These are phyloP conservation scores for Chelonoidis abingdonii DNA, from an alignment of 2,113 vertebrate genomes.

Conservation along the genomic window DNA sequence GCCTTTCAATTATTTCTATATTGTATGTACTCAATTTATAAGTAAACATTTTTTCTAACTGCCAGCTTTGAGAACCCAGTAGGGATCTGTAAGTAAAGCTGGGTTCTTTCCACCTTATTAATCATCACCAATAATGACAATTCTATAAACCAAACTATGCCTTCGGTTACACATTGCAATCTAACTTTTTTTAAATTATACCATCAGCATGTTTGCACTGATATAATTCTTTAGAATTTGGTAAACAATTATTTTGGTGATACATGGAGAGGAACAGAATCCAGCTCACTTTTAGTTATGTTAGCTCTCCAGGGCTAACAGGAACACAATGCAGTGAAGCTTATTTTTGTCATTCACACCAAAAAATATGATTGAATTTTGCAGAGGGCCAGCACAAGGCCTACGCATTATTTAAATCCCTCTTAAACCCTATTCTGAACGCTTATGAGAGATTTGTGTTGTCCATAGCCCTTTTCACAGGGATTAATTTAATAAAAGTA, in stretches of 20 bases:
- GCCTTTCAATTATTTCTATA: neutral
- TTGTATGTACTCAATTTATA: neutral
- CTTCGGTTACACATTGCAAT: neutral
- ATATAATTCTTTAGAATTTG: neutral
- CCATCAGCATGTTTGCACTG: neutral
- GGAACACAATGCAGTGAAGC: neutral
- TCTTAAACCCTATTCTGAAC: conserved; percentile 3
- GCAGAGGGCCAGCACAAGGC: neutral
- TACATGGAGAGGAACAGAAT: neutral
- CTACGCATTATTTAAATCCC: neutral
- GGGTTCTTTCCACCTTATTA: neutral
- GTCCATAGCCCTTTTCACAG: neutral
- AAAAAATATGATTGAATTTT: neutral
- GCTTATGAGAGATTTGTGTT: neutral
- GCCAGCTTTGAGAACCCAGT: neutral
- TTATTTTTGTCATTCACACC: neutral
- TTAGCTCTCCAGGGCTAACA: neutral
- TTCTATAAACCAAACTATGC: neutral
- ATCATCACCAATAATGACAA: neutral
- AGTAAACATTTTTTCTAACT: neutral
- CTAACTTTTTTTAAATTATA: neutral
- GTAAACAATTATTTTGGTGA: neutral
- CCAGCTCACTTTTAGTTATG: rapidly evolving
- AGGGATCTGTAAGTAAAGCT: neutral
- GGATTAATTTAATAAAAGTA: neutral